Evolutionary conservation across 2,797 vertebrate genomes (phyloP), one percentile per base, ranked within the genome.

Genomic region (Phylloscopus collybita): DNA sequence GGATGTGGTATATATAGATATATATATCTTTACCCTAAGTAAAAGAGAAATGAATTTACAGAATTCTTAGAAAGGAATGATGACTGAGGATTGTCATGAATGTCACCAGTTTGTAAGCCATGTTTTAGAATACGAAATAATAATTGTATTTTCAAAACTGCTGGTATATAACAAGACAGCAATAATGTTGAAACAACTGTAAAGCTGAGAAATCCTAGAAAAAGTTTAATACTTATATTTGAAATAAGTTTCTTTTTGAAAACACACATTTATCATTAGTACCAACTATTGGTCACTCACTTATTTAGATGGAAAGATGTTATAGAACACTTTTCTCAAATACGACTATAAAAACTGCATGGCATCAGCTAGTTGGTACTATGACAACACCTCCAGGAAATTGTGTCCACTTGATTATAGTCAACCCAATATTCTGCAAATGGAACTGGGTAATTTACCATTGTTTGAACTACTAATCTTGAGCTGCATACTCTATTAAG

Each of bases 401-500:
- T 81, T 51, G 66, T 49, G 27, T 94, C 57, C 84, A 81, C 86
- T 92, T 93, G 71, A 92, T 88, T 81, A 90, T 32, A 88, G 62
- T 92, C 66, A 92, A 87, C 95, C 95, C 95, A 78, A 73, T 67
- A 97, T 91, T 96, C 96, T 95, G 93, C 91, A 81, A 57, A 82
- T n/a, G 53, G 96, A 96, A 92, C 78, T 91, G 62, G 91, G 83
- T 97, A 89, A 90, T 96, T 98, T 98, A 99, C 98, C 99, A 98
- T 98, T 99, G 99, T 99, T 98, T 99, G 98, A 99, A 99, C 98
- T 96, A 97, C 97, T 97, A 64, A 96, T 97, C 98, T 97, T 96
- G 95, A 97, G 98, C 97, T 97, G 97, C 94, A 96, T 97, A 98
- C 95, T 79, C 97, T 93, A 81, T 97, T 95, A 97, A 96, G 80